Base-by-base conservation (phyloP, 2,888 invertebrate genomes). In the Hedychridium roseum region DNA sequence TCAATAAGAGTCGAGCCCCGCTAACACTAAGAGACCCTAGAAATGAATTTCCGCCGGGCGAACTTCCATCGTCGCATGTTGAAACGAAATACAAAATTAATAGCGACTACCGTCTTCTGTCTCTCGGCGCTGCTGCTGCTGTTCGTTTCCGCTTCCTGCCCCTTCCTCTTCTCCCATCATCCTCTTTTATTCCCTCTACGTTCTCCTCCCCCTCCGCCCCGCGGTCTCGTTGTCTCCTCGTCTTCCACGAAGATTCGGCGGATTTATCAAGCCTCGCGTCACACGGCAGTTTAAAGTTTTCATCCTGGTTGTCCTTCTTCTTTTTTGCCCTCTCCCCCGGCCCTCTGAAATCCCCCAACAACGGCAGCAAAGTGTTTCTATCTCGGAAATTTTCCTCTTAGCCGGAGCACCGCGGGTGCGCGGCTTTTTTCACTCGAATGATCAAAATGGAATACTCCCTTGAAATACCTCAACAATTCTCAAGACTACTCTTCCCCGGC, bases 21-120 rank as follows among this genome's bases (percentile, higher is more conserved):
- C 35, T 18, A 35, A 34, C 37, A 26, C 21, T 26, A 6, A 41
- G 17, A 34, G 21, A 39, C 32, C 38, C 39, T 61, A 58, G 51
- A 63, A 63, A 63, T 63, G 65, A 63, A 63, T 63, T 63, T 63
- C 55, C 63, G 61, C 54, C 52, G 43, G 60, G 46, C 54, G 54
- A 59, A 63, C 43, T 61, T 43, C 55, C 51, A 55, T 63, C 61
- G 63, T 58, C 57, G 55, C 55, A 50, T 54, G 61, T 64, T 63
- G 60, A 63, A 64, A 53, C 50, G 61, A 63, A 64, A 63, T 63
- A 61, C 61, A 61, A 58, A 63, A 61, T 63, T 63, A 64, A 63
- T 61, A 61, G 60, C 57, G 49, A 26, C 44, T 46, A 54, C 46
- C 45, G 44, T 42, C 47, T 50, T n/a, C n/a, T 26, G 35, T 18